These are phyloP conservation scores for Iselma pallidipennis DNA, from an alignment of 2,888 invertebrate species.

Conservation along the genomic window DNA sequence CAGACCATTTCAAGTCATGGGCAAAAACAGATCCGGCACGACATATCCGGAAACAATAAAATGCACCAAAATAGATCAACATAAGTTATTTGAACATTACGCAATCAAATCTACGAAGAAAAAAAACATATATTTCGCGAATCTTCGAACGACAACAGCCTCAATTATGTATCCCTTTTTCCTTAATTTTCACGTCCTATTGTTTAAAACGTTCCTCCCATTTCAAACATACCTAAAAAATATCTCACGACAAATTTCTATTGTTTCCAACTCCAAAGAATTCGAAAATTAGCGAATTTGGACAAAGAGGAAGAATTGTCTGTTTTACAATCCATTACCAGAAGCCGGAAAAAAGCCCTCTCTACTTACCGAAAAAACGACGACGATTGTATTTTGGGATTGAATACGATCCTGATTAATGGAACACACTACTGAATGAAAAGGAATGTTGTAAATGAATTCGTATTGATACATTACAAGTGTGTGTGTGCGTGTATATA, in stretches of 20 bases:
- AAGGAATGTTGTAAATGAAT: slow-evolving; percentile 1
- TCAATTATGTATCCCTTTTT: neutral
- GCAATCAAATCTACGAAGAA: neutral
- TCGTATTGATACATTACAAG: neutral
- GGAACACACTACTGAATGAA: neutral
- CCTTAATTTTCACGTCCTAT: slow-evolving; percentile 13
- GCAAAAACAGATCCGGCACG: neutral
- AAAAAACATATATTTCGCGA: neutral
- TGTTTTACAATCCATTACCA: slow-evolving; percentile 28
- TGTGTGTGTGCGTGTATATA: neutral
- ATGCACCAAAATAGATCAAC: neutral
- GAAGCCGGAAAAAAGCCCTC: neutral
- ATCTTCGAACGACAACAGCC: neutral
- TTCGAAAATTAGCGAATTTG: slow-evolving; percentile 31
- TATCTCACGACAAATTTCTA: slow-evolving; percentile 31
- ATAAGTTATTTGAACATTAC: neutral
- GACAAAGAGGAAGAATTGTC: slow-evolving; percentile 23
- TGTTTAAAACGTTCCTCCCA: slow-evolving; percentile 35
- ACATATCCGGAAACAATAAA: neutral
- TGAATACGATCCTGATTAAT: slow-evolving; percentile 1
- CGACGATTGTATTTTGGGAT: neutral
- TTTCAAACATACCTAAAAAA: slow-evolving; percentile 32
- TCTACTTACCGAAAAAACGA: neutral
- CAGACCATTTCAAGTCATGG: neutral
- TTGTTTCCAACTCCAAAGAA: slow-evolving; percentile 31